A percentile compares a stretch with the other conserved stretches of the same genome.
phyloP scores from a whole-genome alignment of 2,888 invertebrate genomes.

The Eumacrocentrus americanus region DNA sequence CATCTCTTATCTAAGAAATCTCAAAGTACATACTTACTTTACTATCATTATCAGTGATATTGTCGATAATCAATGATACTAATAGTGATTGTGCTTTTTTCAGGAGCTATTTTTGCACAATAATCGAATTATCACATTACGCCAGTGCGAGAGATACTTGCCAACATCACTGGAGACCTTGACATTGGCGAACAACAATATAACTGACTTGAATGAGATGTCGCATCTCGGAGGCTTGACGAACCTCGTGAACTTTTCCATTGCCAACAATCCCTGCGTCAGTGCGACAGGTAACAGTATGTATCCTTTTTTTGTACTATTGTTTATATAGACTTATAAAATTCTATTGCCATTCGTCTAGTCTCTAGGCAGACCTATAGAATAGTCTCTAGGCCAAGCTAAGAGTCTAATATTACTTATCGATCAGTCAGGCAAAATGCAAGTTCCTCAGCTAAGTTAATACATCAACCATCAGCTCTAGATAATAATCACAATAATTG shows the following conservation, averaged over 20 bases:
- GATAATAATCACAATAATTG: slow-evolving; percentile 16
- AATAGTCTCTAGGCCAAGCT: slow-evolving; percentile 13
- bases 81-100: too few species aligned
- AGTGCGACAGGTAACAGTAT: slow-evolving; percentile 76
- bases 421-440: background rate
- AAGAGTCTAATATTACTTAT: background rate
- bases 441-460: background rate
- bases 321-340: background rate
- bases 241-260: slow-evolving; percentile 79
- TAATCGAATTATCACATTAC: slow-evolving; percentile 82
- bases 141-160: slow-evolving; percentile 82
- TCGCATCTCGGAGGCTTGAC: slow-evolving; percentile 79
- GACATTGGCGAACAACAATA: slow-evolving; percentile 82
- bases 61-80: too few species aligned
- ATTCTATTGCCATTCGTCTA: too few species aligned
- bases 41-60: too few species aligned
- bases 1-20: slow-evolving; percentile 78
- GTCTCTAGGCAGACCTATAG: slow-evolving; percentile 12
- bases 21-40: slow-evolving; percentile 80
- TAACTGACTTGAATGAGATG: slow-evolving; percentile 85
- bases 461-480: slow-evolving; percentile 7
- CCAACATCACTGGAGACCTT: slow-evolving; percentile 77
- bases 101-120: slow-evolving; percentile 86
- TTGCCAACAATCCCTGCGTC: slow-evolving; percentile 88
- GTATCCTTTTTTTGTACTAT: slow-evolving; percentile 74